These are phyloP conservation scores for Saimiri boliviensis DNA, from an alignment of 2,113 vertebrate genomes.

Conservation along the genomic window DNA sequence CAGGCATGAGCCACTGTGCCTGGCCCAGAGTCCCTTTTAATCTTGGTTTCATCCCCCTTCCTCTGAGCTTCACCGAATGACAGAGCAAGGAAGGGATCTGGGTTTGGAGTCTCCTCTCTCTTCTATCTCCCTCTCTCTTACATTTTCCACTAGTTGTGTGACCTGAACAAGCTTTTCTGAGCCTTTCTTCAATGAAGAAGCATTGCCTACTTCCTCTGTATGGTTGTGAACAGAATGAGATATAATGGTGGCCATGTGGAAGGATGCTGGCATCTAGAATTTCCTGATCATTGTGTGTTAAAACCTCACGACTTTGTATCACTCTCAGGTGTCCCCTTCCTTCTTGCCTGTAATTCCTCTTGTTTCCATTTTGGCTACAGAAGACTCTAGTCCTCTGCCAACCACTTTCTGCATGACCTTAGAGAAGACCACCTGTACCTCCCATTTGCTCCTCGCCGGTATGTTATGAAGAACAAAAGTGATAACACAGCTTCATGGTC, in stretches of 20 bases:
- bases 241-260: not conserved
- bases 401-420: not conserved
- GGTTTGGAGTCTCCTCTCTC: not conserved
- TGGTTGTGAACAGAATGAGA: not conserved
- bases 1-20: too few relatives aligned
- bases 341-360: not conserved
- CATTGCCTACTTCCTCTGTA: not conserved
- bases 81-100: not conserved
- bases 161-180: not conserved
- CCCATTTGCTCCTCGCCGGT: not conserved
- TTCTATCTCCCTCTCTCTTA: not conserved
- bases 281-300: not conserved
- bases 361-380: not conserved
- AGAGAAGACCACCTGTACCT: not conserved
- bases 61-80: not conserved
- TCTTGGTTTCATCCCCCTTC: not conserved
- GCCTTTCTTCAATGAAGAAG: not conserved
- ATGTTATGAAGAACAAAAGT: not conserved
- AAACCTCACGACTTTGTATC: not conserved
- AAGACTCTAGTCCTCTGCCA: not conserved
- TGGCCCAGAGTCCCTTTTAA: not conserved
- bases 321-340: not conserved
- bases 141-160: not conserved
- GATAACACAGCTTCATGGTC: not conserved
- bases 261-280: not conserved